Percentiles rank a stretch among this genome's conserved stretches.
These are phyloP conservation scores for Metaphire vulgaris DNA, from an alignment of 1,140 invertebrate species.

Conservation along the genomic window DNA sequence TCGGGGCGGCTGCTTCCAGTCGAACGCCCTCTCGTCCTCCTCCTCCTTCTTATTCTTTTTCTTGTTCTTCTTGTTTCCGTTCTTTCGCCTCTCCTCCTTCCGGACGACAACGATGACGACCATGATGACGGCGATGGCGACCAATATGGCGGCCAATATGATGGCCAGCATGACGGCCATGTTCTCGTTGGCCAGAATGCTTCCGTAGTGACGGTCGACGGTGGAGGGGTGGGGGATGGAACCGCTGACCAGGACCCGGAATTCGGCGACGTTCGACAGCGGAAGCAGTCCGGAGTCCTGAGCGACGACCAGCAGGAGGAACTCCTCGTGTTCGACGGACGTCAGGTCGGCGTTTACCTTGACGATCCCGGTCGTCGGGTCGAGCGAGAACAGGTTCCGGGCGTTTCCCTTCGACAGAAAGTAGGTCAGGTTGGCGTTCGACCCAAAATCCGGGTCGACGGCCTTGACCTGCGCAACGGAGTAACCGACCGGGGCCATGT, in stretches of 20 bases:
- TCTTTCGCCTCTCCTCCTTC: slow-evolving; percentile 5
- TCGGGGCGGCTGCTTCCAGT: no score
- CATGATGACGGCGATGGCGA: slow-evolving; percentile 17
- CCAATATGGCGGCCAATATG: slow-evolving; percentile 15
- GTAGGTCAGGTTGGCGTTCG: slow-evolving; percentile 7
- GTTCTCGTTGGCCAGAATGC: slow-evolving; percentile 19
- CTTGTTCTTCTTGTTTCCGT: no score
- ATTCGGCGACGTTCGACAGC: not conserved
- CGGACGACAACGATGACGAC: slow-evolving; percentile 6
- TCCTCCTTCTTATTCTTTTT: not conserved
- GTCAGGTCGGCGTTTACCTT: slow-evolving; percentile 11
- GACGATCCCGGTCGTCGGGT: not conserved
- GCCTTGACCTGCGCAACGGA: not conserved
- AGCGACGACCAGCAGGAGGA: not conserved
- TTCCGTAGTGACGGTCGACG: not conserved
- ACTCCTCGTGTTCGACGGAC: not conserved
- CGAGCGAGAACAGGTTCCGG: slow-evolving; percentile 5
- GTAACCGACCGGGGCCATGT: not conserved
- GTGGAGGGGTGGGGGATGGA: not conserved
- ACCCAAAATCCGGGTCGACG: not conserved
- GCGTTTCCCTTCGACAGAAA: not conserved
- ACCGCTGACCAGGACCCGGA: slow-evolving; percentile 4
- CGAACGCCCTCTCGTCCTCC: not conserved
- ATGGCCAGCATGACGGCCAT: slow-evolving; percentile 7
- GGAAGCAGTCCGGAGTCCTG: slow-evolving; percentile 7